Conservation (phyloP, 1,140 invertebrate genomes). For the Rhopalosiphum maidis region DNA sequence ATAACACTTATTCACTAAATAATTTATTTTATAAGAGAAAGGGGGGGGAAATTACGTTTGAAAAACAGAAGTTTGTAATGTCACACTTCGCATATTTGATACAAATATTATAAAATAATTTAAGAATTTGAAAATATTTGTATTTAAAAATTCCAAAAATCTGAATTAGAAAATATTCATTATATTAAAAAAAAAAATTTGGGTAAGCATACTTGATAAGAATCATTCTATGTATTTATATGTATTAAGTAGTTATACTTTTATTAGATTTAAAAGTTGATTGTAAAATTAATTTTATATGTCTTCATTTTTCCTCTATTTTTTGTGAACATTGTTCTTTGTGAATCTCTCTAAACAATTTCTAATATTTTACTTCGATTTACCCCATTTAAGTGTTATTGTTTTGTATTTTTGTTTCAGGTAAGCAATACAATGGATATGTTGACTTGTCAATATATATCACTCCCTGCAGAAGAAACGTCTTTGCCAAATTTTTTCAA, state of each 20-base stretch:
- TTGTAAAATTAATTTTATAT: not conserved
- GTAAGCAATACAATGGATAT: conserved; percentile 55
- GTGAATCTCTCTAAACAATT: not conserved
- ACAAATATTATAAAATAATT: too few species aligned
- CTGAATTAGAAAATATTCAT: not conserved
- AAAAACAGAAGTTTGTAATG: too few species aligned
- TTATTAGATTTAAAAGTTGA: not conserved
- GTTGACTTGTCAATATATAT: conserved; percentile 52
- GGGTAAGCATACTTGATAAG: not conserved
- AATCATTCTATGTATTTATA: not conserved
- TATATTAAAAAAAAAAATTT: not conserved
- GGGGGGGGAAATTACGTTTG: not conserved
- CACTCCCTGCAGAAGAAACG: conserved; percentile 23
- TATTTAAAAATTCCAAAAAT: not conserved
- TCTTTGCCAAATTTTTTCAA: conserved; percentile 50
- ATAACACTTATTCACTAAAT: not conserved
- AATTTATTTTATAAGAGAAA: not conserved
- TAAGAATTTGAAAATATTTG: not conserved
- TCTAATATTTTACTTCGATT: not conserved
- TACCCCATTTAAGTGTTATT: not conserved
- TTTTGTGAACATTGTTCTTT: not conserved
- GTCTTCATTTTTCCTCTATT: not conserved
- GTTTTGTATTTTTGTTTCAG: conserved; percentile 13
- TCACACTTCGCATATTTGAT: too few species aligned
- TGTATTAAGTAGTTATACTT: not conserved